Evolutionary conservation across 92 coral and sea anemone species (phyloP).

Genomic region (Epizoanthus illoricatus): DNA sequence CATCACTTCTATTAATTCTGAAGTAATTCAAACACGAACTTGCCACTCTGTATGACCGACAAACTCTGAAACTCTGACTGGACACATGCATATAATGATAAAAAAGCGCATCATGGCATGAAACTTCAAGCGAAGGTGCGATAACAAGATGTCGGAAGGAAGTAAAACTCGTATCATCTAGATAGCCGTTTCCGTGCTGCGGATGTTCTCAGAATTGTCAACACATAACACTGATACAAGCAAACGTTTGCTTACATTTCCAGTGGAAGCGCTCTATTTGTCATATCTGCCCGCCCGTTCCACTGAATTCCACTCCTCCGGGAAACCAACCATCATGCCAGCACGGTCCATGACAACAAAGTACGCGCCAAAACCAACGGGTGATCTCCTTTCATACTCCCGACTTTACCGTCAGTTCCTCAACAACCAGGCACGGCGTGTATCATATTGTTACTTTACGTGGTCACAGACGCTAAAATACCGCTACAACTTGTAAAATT

Average conservation of each 20-base stretch:
- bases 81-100: too few relatives aligned
- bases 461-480: constrained; percentile 25
- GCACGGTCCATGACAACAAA: constrained; percentile 93
- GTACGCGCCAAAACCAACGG: constrained; percentile 56
- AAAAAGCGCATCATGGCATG: too few relatives aligned
- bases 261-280: constrained; percentile 88
- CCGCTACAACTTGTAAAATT: constrained; percentile 23
- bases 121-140: too few relatives aligned
- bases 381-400: constrained; percentile 23
- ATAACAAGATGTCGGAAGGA: too few relatives aligned
- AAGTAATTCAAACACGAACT: too few relatives aligned
- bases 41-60: too few relatives aligned
- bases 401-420: constrained; percentile 29
- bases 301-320: constrained; percentile 72
- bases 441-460: constrained; percentile 27
- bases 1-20: too few relatives aligned
- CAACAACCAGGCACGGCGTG: neutral
- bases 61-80: too few relatives aligned
- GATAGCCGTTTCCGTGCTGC: neutral
- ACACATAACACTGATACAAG: neutral
- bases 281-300: constrained; percentile 71
- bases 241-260: constrained; percentile 71
- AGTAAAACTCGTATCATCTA: neutral
- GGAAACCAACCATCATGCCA: constrained; percentile 59
- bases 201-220: neutral